phyloP scores from a whole-genome alignment of 2,113 vertebrate genomes.

The Chloropsis cyanopogon region DNA sequence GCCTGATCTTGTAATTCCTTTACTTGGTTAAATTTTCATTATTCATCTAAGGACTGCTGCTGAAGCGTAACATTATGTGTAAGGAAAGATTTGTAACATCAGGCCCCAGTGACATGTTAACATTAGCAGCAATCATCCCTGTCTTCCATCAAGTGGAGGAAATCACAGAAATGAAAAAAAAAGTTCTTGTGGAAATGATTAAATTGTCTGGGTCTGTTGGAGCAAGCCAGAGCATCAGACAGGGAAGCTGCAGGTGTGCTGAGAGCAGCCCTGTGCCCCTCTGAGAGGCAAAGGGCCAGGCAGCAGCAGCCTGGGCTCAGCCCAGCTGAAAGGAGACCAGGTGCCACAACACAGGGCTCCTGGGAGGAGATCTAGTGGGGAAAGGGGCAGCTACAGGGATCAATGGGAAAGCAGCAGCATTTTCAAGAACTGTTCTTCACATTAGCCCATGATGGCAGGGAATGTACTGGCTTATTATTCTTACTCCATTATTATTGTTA shows the following conservation, averaged over 20 bases:
- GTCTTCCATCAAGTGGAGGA: neutral
- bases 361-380: neutral
- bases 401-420: neutral
- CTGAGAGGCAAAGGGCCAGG: neutral
- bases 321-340: neutral
- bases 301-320: neutral
- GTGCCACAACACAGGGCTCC: too few relatives aligned
- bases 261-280: neutral
- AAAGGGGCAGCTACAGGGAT: neutral
- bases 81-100: neutral
- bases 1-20: neutral
- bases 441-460: neutral
- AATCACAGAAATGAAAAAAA: neutral
- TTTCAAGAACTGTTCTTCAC: neutral
- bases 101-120: neutral
- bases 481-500: neutral
- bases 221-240: neutral
- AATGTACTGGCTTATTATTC: neutral
- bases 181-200: neutral
- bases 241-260: neutral
- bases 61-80: neutral
- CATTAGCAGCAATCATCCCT: neutral
- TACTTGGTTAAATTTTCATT: slow-evolving; percentile 30
- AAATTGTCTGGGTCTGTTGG: fast-evolving
- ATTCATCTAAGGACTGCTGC: neutral